These are phyloP conservation scores for Drosophila guanche DNA, from an alignment of 1,140 invertebrate genomes.

Conservation along the genomic window DNA sequence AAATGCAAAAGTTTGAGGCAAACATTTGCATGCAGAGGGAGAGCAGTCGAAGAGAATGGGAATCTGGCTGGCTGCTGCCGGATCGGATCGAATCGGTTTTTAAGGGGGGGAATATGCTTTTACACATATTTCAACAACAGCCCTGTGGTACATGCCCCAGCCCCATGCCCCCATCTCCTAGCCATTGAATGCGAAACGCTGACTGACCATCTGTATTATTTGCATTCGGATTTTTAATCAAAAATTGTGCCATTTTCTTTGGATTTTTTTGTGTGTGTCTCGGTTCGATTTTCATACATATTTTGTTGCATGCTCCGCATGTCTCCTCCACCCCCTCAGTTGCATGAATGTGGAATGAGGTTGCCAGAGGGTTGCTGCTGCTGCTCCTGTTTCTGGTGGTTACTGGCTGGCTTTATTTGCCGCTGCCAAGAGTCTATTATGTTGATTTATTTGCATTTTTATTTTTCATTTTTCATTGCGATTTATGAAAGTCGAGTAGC, in stretches of 20 bases:
- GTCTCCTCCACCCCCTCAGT: conserved; percentile 1
- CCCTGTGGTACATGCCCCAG: conserved; percentile 5
- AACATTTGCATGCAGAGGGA: conserved; percentile 46
- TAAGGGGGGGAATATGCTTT: conserved; percentile 47
- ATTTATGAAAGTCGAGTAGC: conserved; percentile 54
- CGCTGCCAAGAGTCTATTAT: conserved; percentile 67
- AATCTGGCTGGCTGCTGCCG: conserved; percentile 3
- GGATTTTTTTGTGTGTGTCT: conserved; percentile 39
- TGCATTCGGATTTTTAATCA: conserved; percentile 75
- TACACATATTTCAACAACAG: conserved; percentile 39
- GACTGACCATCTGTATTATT: conserved; percentile 63
- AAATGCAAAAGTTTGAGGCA: conserved; percentile 69
- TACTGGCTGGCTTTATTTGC: conserved; percentile 36
- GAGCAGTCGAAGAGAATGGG: background rate
- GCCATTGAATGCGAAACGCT: conserved; percentile 17
- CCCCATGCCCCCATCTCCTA: background rate
- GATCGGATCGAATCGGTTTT: conserved; percentile 1
- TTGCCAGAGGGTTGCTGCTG: conserved; percentile 54
- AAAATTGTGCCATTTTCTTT: conserved; percentile 58
- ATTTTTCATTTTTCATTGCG: conserved; percentile 66
- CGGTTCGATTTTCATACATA: conserved; percentile 56
- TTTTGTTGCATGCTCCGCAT: conserved; percentile 20
- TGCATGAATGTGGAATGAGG: too few relatives aligned
- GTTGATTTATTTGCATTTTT: conserved; percentile 78
- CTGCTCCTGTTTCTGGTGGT: conserved; percentile 40